phyloP scores from a whole-genome alignment of 64 coral and sea anemone genomes.

The Montipora efflorescens region DNA sequence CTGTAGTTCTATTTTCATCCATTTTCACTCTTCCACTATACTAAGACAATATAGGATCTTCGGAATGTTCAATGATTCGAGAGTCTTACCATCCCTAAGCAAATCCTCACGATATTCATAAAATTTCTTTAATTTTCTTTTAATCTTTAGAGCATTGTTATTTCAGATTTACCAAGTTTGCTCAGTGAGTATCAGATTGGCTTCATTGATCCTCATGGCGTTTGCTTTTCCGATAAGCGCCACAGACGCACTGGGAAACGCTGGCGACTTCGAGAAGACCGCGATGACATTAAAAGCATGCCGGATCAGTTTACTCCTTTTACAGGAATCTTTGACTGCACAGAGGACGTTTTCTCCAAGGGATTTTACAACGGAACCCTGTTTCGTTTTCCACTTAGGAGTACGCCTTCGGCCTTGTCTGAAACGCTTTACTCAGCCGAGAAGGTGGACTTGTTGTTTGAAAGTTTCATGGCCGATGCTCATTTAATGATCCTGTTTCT shows the following conservation, averaged over 20 bases:
- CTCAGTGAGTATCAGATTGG: slow-evolving; percentile 60
- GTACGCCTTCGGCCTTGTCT: slow-evolving; percentile 73
- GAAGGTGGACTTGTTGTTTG: slow-evolving; percentile 72
- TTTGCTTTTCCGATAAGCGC: slow-evolving; percentile 52
- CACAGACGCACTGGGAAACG: slow-evolving; percentile 59
- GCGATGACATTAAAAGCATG: slow-evolving; percentile 18
- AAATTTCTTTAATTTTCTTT: too few relatives aligned
- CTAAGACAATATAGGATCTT: too few relatives aligned
- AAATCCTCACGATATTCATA: too few relatives aligned
- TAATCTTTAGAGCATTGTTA: background rate
- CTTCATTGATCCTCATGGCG: slow-evolving; percentile 82
- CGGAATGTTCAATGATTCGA: too few relatives aligned
- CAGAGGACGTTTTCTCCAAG: slow-evolving; percentile 53
- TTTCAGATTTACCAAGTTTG: slow-evolving; percentile 86
- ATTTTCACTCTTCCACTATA: too few relatives aligned
- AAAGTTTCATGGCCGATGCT: slow-evolving; percentile 83
- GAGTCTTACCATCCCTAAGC: too few relatives aligned
- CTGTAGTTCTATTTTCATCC: too few relatives aligned
- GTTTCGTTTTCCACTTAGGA: slow-evolving; percentile 91
- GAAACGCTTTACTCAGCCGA: slow-evolving; percentile 77
- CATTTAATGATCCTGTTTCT: slow-evolving; percentile 75
- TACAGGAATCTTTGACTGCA: slow-evolving; percentile 79
- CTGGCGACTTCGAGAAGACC: slow-evolving; percentile 6
- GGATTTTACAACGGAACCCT: slow-evolving; percentile 83
- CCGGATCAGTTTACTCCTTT: slow-evolving; percentile 86